Base-by-base conservation (phyloP, 2,113 vertebrate species). In the Actenoides hombroni region DNA sequence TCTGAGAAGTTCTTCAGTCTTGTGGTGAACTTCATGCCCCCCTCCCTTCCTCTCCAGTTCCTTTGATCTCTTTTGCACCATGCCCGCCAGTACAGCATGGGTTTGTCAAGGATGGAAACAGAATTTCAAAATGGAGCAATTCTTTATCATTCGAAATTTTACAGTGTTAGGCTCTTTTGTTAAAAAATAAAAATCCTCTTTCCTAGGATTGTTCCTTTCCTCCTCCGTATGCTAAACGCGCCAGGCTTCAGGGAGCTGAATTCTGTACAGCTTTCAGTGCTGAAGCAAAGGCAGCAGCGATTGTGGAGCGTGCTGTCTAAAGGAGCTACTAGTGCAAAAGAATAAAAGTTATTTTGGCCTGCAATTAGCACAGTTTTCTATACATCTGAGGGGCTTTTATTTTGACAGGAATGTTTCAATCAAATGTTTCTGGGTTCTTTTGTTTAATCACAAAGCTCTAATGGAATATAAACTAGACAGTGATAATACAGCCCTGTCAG, bases 101-200 rank as follows among this genome's bases (percentile, higher is more conserved):
- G 39, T 53, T 86, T 95, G 83, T 90, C 90, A 90, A 60, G 71
- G 75, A 70, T 46, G 31, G 74, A 95, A 93, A 59, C 39, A 46
- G 33, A 21, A 56, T 65, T 91, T 91, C 73, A 89, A 88, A 86
- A 37, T 69, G 40, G 39, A 86, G 49, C 74, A 83, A 14, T 73
- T 92, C 69, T 94, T 44, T 94, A 3, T 76, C 71, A 82, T 90
- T 94, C 92, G 71, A 81, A 74, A 37, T 37, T 68, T 86, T 79
- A 68, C 48, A 95, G 61, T 13, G 80, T 60, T 88, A 57, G 16
- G n/a, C 87, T 95, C 68, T 89, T 95, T 77, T 95, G 10, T 40
- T 40, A 24, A 49, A 49, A 49, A 49, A 49, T 25, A 25, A 49
- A 49, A 51, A 61, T 16, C n/a, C 26, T 86, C 44, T 75, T 68